A percentile compares a stretch with the other conserved stretches of the same genome.
These are phyloP conservation scores for Rhyacichthys aspro DNA, from an alignment of 2,797 vertebrate species.

Conservation along the genomic window DNA sequence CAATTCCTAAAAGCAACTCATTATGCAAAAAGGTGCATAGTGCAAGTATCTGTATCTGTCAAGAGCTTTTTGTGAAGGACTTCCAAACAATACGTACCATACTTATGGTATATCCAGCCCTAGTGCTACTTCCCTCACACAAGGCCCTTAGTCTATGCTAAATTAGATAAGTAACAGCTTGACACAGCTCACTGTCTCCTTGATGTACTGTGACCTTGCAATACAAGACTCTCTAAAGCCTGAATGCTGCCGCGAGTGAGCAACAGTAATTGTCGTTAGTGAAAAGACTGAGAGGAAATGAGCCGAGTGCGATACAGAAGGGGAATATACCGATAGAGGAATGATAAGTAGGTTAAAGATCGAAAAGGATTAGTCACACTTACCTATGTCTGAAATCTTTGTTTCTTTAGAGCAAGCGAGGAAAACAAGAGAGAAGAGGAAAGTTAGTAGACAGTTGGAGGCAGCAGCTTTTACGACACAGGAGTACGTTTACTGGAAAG, in stretches of 20 bases:
- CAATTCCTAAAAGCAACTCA: no score
- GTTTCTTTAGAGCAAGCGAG: constrained; percentile 87
- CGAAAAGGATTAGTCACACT: constrained; percentile 71
- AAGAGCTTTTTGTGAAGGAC: no score
- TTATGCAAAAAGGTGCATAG: no score
- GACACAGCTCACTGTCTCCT: background rate
- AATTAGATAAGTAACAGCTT: constrained; percentile 8
- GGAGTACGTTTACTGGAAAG: background rate
- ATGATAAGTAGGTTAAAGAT: constrained; percentile 13
- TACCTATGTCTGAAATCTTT: constrained; percentile 99
- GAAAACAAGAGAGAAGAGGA: constrained; percentile 42
- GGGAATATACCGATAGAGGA: background rate
- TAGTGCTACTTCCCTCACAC: background rate
- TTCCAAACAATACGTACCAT: no score
- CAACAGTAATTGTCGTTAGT: background rate
- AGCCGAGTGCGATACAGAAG: background rate
- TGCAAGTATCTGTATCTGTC: no score
- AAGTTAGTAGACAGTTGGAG: constrained; percentile 49
- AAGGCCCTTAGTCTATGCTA: background rate
- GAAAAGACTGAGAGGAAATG: background rate
- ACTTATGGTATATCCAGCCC: no score
- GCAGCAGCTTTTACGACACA: constrained; percentile 1
- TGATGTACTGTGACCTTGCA: background rate
- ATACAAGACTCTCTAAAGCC: background rate
- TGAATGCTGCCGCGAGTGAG: constrained; percentile 11